phyloP scores from a whole-genome alignment of 2,888 invertebrate genomes.

The Isoperla grammatica region DNA sequence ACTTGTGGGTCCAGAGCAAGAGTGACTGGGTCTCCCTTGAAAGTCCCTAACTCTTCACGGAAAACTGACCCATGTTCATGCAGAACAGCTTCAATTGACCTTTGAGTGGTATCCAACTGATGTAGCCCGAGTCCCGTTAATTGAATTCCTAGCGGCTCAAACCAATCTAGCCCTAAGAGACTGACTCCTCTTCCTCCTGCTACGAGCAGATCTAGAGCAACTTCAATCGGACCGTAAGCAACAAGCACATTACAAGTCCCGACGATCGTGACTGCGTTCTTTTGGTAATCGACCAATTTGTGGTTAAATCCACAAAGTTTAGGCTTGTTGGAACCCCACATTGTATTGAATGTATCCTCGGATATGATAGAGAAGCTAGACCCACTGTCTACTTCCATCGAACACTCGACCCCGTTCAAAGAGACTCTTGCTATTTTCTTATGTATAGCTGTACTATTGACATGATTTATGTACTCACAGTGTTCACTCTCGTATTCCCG shows the following conservation, averaged over 20 bases:
- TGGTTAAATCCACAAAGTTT: no score
- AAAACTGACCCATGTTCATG: background rate
- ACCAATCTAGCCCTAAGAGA: conserved; percentile 1
- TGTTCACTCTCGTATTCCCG: no score
- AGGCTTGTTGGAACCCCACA: no score
- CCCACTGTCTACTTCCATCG: no score
- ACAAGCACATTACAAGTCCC: background rate
- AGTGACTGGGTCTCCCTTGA: background rate
- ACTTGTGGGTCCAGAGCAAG: background rate
- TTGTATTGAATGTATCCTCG: no score
- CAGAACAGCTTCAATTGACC: conserved; percentile 27
- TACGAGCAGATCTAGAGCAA: background rate
- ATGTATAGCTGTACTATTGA: no score
- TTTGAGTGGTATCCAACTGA: background rate
- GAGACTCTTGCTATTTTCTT: no score
- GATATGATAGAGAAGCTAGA: no score
- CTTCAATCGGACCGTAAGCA: background rate
- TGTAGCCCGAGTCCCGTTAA: background rate
- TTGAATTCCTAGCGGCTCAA: background rate
- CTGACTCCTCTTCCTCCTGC: background rate
- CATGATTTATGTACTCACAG: no score
- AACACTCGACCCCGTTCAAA: no score
- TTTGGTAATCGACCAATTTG: no score
- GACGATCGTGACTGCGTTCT: background rate
- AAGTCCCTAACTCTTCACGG: background rate